Evolutionary conservation across 2,888 invertebrate species (phyloP).

Genomic region (Cepaea hortensis): DNA sequence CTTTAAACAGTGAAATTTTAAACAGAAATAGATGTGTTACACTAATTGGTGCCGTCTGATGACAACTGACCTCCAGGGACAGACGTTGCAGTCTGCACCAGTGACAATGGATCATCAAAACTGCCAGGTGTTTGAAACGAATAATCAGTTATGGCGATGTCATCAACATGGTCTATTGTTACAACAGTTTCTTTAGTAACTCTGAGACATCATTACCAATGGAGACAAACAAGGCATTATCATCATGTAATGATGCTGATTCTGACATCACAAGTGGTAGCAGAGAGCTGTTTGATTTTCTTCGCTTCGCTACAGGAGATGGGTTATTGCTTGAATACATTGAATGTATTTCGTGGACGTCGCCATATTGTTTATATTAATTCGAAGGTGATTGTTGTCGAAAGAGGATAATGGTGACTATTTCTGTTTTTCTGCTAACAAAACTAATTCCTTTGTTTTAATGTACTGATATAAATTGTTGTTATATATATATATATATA

Average conservation of each 20-base stretch:
- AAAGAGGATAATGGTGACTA: no score
- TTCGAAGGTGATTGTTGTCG: no score
- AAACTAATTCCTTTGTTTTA: no score
- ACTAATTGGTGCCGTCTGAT: slow-evolving; percentile 54
- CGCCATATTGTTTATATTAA: slow-evolving; percentile 32
- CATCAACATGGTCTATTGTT: slow-evolving; percentile 31
- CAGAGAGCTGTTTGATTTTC: slow-evolving; percentile 36
- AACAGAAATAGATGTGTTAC: slow-evolving; percentile 67
- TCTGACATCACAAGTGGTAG: background rate
- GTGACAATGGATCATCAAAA: slow-evolving; percentile 44
- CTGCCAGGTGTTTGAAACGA: slow-evolving; percentile 11
- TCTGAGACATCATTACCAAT: slow-evolving; percentile 12
- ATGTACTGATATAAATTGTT: no score
- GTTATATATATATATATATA: no score
- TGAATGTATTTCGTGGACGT: slow-evolving; percentile 46
- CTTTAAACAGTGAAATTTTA: slow-evolving; percentile 71
- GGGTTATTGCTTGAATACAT: background rate
- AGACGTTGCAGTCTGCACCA: slow-evolving; percentile 46
- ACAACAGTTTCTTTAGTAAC: slow-evolving; percentile 37
- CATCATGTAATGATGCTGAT: slow-evolving; percentile 18
- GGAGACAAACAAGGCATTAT: slow-evolving; percentile 11
- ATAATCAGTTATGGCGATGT: background rate
- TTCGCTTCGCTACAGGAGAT: slow-evolving; percentile 48
- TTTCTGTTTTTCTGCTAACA: no score
- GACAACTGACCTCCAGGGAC: slow-evolving; percentile 47